Evolutionary conservation across 1,140 invertebrate species (phyloP).

Genomic region (honey bee (Apis mellifera)): Amel_HAv3.1 CM009936.2:11296501-11297000

Average conservation of each 20-base stretch:
- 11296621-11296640: too few species aligned
- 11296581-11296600: too few species aligned
- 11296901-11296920: constrained; percentile 16
- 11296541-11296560: too few species aligned
- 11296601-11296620: too few species aligned
- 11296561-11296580: too few species aligned
- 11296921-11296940: constrained; percentile 25
- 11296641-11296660: too few species aligned
- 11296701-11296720: not conserved
- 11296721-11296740: not conserved
- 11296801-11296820: constrained; percentile 8
- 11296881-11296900: constrained; percentile 1
- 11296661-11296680: not conserved
- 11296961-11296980: too few species aligned
- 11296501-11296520: too few species aligned
- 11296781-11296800: constrained; percentile 4
- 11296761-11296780: constrained; percentile 11
- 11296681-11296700: not conserved
- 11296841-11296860: not conserved
- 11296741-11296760: not conserved
- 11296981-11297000: constrained; percentile 34
- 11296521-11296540: too few species aligned
- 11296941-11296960: not conserved
- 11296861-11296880: constrained; percentile 28
- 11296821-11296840: constrained; percentile 22